A percentile compares a stretch with the other conserved stretches of the same genome.
Evolutionary conservation across 2,797 vertebrate species (phyloP).

Genomic region (Otus scops): DNA sequence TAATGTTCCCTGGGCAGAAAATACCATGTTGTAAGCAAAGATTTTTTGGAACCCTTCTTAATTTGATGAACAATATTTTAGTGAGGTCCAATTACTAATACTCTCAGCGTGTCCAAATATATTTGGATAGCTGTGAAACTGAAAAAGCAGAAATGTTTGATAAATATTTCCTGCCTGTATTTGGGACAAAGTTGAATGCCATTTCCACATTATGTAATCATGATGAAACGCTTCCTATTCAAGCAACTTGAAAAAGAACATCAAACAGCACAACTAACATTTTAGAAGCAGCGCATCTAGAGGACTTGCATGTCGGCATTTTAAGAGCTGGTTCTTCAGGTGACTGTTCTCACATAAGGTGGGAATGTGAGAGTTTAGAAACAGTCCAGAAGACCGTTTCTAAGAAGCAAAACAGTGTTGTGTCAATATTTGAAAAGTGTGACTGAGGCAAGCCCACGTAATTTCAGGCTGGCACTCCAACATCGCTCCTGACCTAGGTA

Average conservation of each 20-base stretch:
- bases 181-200: not conserved
- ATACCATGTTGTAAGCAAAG: not conserved
- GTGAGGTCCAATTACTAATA: not conserved
- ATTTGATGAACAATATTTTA: not conserved
- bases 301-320: not conserved
- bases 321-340: not conserved
- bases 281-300: not conserved
- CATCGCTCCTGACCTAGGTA: fast-evolving
- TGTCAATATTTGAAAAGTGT: conserved; percentile 21
- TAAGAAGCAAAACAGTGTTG: not conserved
- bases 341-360: not conserved
- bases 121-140: not conserved
- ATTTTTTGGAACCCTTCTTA: not conserved
- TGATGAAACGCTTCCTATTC: not conserved
- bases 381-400: not conserved
- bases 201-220: not conserved
- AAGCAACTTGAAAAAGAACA: conserved; percentile 6
- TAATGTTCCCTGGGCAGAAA: not conserved
- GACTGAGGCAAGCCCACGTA: not conserved
- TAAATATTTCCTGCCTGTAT: conserved; percentile 25
- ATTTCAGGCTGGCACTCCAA: not conserved
- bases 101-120: not conserved
- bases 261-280: not conserved
- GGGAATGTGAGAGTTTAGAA: not conserved
- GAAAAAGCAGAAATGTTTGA: not conserved